Base-by-base conservation (phyloP, 2,797 vertebrate species). In the Myotis myotis region DNA sequence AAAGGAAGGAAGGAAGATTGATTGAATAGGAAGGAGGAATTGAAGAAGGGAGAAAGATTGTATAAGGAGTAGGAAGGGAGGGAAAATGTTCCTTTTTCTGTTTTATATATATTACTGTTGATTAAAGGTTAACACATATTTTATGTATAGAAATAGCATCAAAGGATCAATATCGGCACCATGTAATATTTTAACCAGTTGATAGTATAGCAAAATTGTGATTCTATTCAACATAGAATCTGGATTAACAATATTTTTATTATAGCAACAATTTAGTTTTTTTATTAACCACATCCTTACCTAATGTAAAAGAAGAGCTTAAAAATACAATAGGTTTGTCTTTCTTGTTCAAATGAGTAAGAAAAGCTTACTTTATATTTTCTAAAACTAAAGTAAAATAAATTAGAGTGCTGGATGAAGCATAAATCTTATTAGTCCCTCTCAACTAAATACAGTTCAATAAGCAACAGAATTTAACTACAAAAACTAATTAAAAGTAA, bases 401-500 rank as follows among this genome's bases (percentile, higher is more conserved):
- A 12, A 81, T 81, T 33, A 78, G 53, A 41, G 15, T 93, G 0
- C 49, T 96, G 66, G 38, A 82, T 11, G 15, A 23, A 76, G 3
- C 19, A 93, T 92, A 96, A 97, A 95, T 92, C 83, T 71, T 94
- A 1, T 82, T 93, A 71, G 44, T 71, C 38, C 1, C 30, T 96
- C 8, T 94, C 60, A 94, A 49, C 64, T 96, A 23, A 71, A 55
- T 38, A 44, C 44, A 84, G 57, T 76, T 87, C 76, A 97, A 53
- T 78, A 97, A 90, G 33, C 20, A 95, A 51, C 19, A 80, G 0
- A 22, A 87, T 95, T 97, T 96, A 96, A 88, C 30, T 44, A 72
- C 74, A 95, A 93, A 53, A 85, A 62, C 49, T 95, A 57, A 96
- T 90, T 64, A 95, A 96, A 78, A 23, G 72, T 95, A 97, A 95